Base-by-base conservation (phyloP, 2,888 invertebrate species). In the Polydrusus tereticollis region DNA sequence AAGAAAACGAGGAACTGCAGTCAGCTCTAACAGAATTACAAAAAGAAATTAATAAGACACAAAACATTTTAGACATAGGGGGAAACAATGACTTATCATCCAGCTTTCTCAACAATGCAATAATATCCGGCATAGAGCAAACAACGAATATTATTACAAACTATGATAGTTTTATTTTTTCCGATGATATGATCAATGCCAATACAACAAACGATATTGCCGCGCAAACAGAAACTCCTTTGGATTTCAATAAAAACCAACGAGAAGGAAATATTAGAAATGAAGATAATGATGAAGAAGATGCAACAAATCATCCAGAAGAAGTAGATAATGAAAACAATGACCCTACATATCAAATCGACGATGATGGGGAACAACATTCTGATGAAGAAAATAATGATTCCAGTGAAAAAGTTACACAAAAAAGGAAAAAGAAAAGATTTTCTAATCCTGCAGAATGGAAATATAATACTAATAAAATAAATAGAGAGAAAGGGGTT, bases 321-420 rank as follows among this genome's bases (percentile, higher is more conserved):
- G 43, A 43, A 43, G 64, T 45, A 23, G 63, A 63, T 63, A 63
- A 63, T 63, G 63, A 63, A 45, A 63, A 63, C 43, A 63, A 63
- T 63, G 63, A 63, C 43, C 62, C 62, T 43, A 62, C 62, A 62
- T 62, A 43, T 62, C 62, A 62, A 62, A 62, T 45, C 36, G 52
- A 20, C 33, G 33, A 64, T 50, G 47, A 52, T 20, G 20, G 64
- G 64, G 64, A 52, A 64, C 36, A 64, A 64, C 52, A 50, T 64
- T 29, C 50, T 36, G 38, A 64, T 50, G 52, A 52, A 64, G 64
- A 52, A 33, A 64, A 50, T 50, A 29, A 63, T 47, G 52, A 64
- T 50, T 29, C 33, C 33, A 64, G 50, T 64, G 36, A 64, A 47
- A 12, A 14, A 47, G 47, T 47, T 47, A 47, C 8, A 14, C 8